Percentiles rank a stretch among this genome's conserved stretches.
Evolutionary conservation across 2,113 vertebrate species (phyloP).

Genomic region (Nestor notabilis): DNA sequence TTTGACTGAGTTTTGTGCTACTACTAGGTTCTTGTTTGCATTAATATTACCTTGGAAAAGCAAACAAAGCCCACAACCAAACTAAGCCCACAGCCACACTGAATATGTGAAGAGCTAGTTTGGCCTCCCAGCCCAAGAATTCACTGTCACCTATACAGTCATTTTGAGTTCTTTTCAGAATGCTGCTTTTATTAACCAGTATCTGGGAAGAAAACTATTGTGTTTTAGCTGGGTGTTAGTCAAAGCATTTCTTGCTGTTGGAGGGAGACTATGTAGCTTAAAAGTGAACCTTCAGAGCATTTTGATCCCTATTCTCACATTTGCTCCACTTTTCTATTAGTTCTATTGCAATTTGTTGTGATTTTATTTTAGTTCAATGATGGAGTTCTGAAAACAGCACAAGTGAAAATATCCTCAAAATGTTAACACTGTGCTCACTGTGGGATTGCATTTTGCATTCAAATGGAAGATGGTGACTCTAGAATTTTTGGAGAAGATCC

Average conservation of each 20-base stretch:
- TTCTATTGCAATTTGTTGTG: not conserved
- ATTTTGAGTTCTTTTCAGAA: not conserved
- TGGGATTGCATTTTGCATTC: not conserved
- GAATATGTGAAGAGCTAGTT: not conserved
- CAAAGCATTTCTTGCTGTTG: not conserved
- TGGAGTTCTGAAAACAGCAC: not conserved
- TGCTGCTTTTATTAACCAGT: not conserved
- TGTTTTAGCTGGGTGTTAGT: not conserved
- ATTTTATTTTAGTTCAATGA: not conserved
- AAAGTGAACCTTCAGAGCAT: not conserved
- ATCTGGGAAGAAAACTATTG: not conserved
- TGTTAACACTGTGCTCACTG: not conserved
- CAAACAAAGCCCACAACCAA: not conserved
- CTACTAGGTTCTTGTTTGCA: not conserved
- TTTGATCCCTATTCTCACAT: not conserved
- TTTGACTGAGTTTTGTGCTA: not conserved
- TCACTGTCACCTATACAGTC: not conserved
- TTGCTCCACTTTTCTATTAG: not conserved
- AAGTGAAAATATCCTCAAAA: not conserved
- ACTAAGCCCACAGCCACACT: not conserved
- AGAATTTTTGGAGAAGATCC: not conserved
- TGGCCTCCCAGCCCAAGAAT: not conserved
- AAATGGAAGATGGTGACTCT: not conserved
- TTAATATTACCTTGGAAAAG: not conserved
- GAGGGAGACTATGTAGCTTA: not conserved